Conservation (phyloP, 2,797 vertebrate species). For the Mus minutoides region DNA sequence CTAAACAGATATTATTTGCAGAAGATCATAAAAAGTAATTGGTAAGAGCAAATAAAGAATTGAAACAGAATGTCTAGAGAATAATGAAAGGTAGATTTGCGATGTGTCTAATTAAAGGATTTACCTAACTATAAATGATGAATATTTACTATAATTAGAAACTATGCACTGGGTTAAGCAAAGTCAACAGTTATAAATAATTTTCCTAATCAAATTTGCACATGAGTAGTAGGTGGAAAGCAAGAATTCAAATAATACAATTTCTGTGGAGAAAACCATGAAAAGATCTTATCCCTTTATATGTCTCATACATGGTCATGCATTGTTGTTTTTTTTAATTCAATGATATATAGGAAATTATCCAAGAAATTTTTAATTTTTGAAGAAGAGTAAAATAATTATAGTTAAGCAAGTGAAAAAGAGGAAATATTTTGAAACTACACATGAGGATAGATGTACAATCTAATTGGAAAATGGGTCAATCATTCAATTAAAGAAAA, state of each 20-base stretch:
- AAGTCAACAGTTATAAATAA: neutral
- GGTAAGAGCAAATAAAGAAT: neutral
- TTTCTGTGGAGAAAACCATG: neutral
- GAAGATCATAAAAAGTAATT: constrained; percentile 33
- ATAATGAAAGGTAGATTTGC: neutral
- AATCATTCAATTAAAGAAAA: neutral
- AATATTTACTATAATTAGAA: neutral
- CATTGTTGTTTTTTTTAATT: neutral
- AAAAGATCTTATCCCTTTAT: neutral
- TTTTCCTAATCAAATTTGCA: constrained; percentile 1
- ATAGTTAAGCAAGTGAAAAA: neutral
- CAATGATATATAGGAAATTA: neutral
- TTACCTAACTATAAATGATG: neutral
- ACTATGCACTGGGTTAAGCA: neutral
- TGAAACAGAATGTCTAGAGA: neutral
- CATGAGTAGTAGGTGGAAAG: neutral
- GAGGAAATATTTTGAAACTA: neutral
- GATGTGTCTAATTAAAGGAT: neutral
- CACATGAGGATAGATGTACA: neutral
- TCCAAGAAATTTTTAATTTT: neutral
- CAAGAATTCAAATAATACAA: neutral
- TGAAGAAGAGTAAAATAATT: neutral
- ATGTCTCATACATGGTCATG: neutral
- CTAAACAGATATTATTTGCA: neutral
- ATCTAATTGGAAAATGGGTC: neutral